Conservation (phyloP, 2,888 invertebrate species). For the Troides oblongomaculatus region DNA sequence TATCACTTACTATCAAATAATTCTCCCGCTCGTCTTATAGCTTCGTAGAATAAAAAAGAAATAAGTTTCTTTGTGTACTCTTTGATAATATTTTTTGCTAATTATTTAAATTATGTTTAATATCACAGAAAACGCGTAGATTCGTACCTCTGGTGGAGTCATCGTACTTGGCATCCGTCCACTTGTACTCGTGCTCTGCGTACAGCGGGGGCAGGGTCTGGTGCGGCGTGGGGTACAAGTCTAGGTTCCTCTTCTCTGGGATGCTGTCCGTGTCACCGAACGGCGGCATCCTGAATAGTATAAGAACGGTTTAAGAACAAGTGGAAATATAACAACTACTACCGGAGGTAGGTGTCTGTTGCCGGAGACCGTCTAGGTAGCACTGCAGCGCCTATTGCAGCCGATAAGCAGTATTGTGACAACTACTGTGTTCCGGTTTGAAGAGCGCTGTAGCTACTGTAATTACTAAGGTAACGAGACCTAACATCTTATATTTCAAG, state of each 20-base stretch:
- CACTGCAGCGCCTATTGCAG: neutral
- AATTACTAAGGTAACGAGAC: no score
- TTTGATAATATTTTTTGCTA: no score
- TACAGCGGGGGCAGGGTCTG: conserved; percentile 73
- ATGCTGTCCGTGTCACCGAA: conserved; percentile 63
- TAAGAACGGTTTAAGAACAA: neutral
- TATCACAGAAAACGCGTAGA: no score
- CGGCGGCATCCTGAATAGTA: conserved; percentile 56
- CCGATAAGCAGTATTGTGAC: neutral
- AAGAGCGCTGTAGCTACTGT: no score
- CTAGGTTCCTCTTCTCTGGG: conserved; percentile 58
- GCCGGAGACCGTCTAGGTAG: neutral
- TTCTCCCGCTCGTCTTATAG: no score
- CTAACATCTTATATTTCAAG: no score
- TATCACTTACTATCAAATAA: no score
- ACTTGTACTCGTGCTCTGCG: conserved; percentile 60
- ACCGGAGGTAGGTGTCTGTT: neutral
- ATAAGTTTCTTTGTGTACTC: no score
- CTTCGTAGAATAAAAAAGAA: no score
- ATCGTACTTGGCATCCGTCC: conserved; percentile 53
- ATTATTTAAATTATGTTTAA: no score
- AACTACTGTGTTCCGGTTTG: no score
- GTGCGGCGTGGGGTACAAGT: conserved; percentile 74
- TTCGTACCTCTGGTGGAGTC: conserved; percentile 55
- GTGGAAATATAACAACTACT: neutral